phyloP scores from a whole-genome alignment of 1,140 invertebrate genomes.

The Geopemphigus sp. region DNA sequence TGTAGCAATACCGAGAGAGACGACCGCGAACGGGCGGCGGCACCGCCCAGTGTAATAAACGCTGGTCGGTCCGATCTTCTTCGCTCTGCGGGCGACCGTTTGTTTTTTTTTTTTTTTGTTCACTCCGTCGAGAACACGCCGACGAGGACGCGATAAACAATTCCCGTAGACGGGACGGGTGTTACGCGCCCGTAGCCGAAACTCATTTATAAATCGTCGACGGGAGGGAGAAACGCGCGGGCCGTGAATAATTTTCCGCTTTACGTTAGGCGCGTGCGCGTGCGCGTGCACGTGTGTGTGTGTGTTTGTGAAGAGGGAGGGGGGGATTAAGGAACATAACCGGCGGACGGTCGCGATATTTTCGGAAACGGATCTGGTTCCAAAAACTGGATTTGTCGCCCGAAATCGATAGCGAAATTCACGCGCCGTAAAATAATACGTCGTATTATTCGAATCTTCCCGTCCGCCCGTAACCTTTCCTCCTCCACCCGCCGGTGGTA shows the following conservation, averaged over 20 bases:
- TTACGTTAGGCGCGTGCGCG: not conserved
- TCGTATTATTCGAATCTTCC: not conserved
- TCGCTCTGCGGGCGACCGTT: slow-evolving; percentile 36
- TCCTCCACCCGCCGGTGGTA: not conserved
- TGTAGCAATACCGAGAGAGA: no score
- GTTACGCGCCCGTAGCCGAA: not conserved
- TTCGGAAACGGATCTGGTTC: slow-evolving; percentile 48
- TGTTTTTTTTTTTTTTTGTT: no score
- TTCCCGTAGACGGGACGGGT: not conserved
- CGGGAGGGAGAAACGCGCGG: slow-evolving; percentile 10
- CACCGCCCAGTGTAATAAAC: no score
- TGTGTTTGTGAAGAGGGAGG: no score
- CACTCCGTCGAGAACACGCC: not conserved
- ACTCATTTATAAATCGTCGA: slow-evolving; percentile 13
- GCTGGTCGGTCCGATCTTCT: no score
- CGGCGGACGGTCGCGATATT: not conserved
- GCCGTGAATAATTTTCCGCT: slow-evolving; percentile 4
- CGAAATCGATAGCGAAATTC: slow-evolving; percentile 35
- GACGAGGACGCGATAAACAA: not conserved
- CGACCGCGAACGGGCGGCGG: no score
- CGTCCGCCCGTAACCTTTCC: not conserved
- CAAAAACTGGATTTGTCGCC: slow-evolving; percentile 46
- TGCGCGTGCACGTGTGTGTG: no score
- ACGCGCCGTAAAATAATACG: not conserved
- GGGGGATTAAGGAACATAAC: no score